Evolutionary conservation across 2,113 vertebrate species (phyloP), one percentile per base, ranked within the genome.

Genomic region (Brachypteracias leptosomus): DNA sequence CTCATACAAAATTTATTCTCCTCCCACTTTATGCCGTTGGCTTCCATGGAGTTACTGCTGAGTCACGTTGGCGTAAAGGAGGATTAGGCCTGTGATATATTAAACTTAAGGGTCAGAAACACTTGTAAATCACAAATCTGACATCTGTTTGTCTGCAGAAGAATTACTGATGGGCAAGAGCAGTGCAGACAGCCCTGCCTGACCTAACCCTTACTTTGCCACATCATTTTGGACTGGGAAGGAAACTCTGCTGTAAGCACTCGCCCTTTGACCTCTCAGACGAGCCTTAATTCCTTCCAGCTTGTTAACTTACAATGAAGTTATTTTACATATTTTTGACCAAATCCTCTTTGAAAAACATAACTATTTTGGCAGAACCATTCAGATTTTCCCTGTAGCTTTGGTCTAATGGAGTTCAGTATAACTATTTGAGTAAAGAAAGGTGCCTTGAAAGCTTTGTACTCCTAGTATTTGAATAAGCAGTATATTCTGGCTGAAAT

Each of bases 401-500:
- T 49, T 54, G 51, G 19, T 59, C 59, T 49, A 38, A 71, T 1
- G 12, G 59, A 65, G 54, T 67, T 89, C 21, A 71, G 11, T 78
- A 16, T 38, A 61, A 65, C 13, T n/a, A 8, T 33, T 59, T 49
- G 57, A 61, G 46, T 75, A 44, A 75, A 38, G n/a, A 86, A 52
- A 66, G 59, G n/a, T 42, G 17, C 31, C 47, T 59, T 84, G 80
- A 61, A 90, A 90, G 72, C 6, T 62, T 71, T 86, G 20, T 85
- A 20, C 16, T 95, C 66, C 52, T 57, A 78, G 61, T 44, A 57
- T 78, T 81, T 51, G 47, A 84, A 89, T 68, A 91, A 74, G 75
- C 68, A 85, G 13, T 84, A 62, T 54, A 78, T 95, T 90, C 66
- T 84, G 65, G 31, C 55, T 80, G 75, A 78, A 94, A 87, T 66